phyloP scores from a whole-genome alignment of 1,140 invertebrate species.

The Pogonomyrmex californicus region DNA sequence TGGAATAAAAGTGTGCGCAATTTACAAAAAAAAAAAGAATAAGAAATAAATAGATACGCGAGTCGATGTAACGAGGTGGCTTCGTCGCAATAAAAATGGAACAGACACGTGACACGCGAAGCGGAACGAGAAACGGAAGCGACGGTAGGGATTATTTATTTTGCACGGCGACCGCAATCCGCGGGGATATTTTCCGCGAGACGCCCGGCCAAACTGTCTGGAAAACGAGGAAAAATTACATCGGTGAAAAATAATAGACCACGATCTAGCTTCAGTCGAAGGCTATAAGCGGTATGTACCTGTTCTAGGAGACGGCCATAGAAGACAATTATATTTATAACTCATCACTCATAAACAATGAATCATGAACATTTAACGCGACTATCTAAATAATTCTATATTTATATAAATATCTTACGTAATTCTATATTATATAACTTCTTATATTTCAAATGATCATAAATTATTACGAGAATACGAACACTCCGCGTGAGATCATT shows the following conservation, averaged over 20 bases:
- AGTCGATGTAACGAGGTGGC: constrained; percentile 67
- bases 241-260: constrained; percentile 79
- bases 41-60: constrained; percentile 20
- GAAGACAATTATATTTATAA: neutral
- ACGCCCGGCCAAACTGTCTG: constrained; percentile 80
- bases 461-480: neutral
- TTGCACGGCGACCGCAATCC: constrained; percentile 80
- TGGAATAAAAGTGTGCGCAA: neutral
- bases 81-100: constrained; percentile 68
- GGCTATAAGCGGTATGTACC: constrained; percentile 42
- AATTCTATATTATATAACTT: too few species aligned
- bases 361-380: neutral
- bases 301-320: constrained; percentile 23
- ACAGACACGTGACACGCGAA: constrained; percentile 66
- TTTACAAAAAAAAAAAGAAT: constrained; percentile 20
- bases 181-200: constrained; percentile 78
- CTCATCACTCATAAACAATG: neutral
- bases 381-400: neutral
- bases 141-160: constrained; percentile 83
- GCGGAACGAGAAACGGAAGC: constrained; percentile 77
- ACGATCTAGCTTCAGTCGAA: constrained; percentile 52
- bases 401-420: neutral
- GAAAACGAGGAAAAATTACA: constrained; percentile 85
- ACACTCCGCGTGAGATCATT: neutral
- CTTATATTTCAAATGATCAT: neutral